Percentiles rank a stretch among this genome's conserved stretches.
Evolutionary conservation across 1,140 invertebrate species (phyloP).

Genomic region (Aphelenchoides fujianensis): DNA sequence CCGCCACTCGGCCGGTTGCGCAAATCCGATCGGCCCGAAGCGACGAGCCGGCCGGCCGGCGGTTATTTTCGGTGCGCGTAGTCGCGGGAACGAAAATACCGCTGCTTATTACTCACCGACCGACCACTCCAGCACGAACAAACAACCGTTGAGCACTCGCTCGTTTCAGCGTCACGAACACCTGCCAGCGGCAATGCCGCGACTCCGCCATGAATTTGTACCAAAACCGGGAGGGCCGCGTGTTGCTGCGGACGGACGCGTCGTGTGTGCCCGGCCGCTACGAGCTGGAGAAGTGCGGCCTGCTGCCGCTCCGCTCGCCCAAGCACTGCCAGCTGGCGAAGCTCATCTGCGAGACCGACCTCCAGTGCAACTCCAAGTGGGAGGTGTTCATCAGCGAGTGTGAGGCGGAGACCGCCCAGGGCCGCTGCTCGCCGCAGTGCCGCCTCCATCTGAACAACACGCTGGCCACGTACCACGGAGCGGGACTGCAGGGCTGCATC

Average conservation of each 20-base stretch:
- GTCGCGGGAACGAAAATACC: not conserved
- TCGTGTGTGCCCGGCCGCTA: conserved; percentile 50
- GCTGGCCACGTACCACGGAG: conserved; percentile 36
- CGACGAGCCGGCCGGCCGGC: not conserved
- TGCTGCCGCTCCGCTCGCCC: conserved; percentile 44
- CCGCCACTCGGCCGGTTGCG: not conserved
- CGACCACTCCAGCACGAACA: conserved; percentile 3
- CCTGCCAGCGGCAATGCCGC: conserved; percentile 53
- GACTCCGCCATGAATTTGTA: conserved; percentile 52
- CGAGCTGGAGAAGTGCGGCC: conserved; percentile 56
- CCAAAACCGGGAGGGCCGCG: conserved; percentile 50
- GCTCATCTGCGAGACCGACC: conserved; percentile 52
- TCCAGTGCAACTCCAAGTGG: conserved; percentile 55
- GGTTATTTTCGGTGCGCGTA: not conserved
- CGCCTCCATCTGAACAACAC: conserved; percentile 49
- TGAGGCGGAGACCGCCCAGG: conserved; percentile 48
- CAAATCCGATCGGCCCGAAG: not conserved
- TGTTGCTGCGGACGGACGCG: conserved; percentile 50
- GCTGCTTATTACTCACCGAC: not conserved
- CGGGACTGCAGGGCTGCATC: conserved; percentile 40
- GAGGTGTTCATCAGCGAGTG: conserved; percentile 55
- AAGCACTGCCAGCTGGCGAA: conserved; percentile 53
- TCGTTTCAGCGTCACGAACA: conserved; percentile 53
- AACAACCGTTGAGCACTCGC: conserved; percentile 19
- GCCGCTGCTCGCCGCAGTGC: conserved; percentile 50